Base-by-base conservation (phyloP, 2,113 vertebrate species). In the Crotophaga sulcirostris region DNA sequence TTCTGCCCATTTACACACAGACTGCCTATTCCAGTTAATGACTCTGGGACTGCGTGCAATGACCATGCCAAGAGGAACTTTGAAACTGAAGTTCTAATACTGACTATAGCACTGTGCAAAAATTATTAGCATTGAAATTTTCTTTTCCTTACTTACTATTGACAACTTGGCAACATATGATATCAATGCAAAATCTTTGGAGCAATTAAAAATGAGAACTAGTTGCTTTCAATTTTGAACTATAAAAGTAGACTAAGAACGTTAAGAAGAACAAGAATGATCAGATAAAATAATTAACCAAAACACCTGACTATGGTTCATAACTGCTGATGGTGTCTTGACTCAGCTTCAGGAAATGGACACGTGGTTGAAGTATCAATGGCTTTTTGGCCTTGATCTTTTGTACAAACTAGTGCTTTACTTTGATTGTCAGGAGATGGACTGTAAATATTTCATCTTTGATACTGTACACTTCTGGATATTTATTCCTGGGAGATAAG, bases 101-200 rank as follows among this genome's bases (percentile, higher is more conserved):
- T 62, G 42, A 58, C 20, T 24, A 13, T 0, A 64, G 54, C 15
- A 49, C 19, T n/a, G 15, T n/a, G 13, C 21, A 63, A 75, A 45
- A 84, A 34, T 14, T 34, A 31, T 6, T 74, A 16, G 24, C 28
- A 33, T 4, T n/a, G 18, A 69, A 60, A 15, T 7, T 56, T 40
- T 20, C 52, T 75, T 75, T 60, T 34, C 47, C 28, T 19, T 19
- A 8, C 36, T 49, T 62, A 56, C 2, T 51, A 68, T 1, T 60
- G n/a, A 19, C 31, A 64, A 62, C 6, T 3, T 5, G 9, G 13
- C 84, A 78, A 51, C 26, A 47, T 3, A 26, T 0, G 0, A 8
- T 25, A 64, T 11, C 55, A 36, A 8, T 11, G 23, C 19, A 26
- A 89, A 79, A 73, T 11, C 19, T 40, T 6, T 3, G 1, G 31